These are phyloP conservation scores for Mesorhabditis spiculigera DNA, from an alignment of 2,888 invertebrate genomes.

Conservation along the genomic window DNA sequence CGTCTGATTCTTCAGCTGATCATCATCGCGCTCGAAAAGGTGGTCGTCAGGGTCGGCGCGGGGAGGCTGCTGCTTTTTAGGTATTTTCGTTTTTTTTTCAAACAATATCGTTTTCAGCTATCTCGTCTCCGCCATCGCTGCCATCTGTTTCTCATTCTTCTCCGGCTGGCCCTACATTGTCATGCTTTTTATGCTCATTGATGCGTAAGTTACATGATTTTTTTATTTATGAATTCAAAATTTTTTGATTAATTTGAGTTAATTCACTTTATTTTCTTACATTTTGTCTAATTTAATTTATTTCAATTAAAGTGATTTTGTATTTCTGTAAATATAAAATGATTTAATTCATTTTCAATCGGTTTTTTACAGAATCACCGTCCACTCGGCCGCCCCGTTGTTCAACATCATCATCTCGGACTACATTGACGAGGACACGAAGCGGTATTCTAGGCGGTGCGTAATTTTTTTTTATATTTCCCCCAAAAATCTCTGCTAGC, in stretches of 20 bases:
- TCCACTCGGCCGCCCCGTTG: constrained; percentile 52
- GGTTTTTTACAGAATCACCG: constrained; percentile 38
- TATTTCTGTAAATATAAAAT: neutral
- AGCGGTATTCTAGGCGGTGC: constrained; percentile 20
- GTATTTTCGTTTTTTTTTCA: constrained; percentile 40
- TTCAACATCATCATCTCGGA: constrained; percentile 57
- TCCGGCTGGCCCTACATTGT: constrained; percentile 38
- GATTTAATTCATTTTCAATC: constrained; percentile 9
- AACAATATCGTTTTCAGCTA: neutral
- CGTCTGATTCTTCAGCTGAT: constrained; percentile 28
- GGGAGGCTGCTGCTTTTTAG: constrained; percentile 32
- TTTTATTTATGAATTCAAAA: neutral
- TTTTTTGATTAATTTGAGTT: constrained; percentile 10
- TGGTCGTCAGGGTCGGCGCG: constrained; percentile 38
- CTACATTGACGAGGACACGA: constrained; percentile 54
- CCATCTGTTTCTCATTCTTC: constrained; percentile 34
- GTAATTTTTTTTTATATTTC: constrained; percentile 9
- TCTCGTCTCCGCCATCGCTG: neutral
- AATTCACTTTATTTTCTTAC: neutral
- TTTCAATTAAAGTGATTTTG: neutral
- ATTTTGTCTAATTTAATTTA: neutral
- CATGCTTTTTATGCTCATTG: constrained; percentile 54
- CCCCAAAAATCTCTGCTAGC: no score
- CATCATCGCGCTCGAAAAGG: constrained; percentile 42
- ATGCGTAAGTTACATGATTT: constrained; percentile 28